Evolutionary conservation across 2,888 invertebrate species (phyloP).

Genomic region (Tipula lateralis): DNA sequence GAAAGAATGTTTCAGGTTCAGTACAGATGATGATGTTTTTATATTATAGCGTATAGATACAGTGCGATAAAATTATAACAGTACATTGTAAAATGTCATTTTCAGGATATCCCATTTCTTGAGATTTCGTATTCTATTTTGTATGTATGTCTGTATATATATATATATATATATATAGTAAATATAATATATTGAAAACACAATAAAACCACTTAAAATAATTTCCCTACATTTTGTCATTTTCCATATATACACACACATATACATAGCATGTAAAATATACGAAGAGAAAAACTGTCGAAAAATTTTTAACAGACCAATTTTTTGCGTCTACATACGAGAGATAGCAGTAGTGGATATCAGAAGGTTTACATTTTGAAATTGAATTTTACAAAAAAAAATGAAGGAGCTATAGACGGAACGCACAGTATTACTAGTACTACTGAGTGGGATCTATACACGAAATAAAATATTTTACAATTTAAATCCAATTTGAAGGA

Average conservation of each 20-base stretch:
- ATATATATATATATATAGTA: background rate
- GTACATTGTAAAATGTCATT: background rate
- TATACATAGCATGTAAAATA: background rate
- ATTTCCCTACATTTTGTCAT: background rate
- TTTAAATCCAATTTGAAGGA: conserved; percentile 7
- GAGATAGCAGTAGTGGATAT: background rate
- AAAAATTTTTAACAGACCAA: background rate
- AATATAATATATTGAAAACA: background rate
- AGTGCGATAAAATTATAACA: background rate
- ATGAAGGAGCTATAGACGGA: background rate
- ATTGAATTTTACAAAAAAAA: background rate
- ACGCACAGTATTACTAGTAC: background rate
- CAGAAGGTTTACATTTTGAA: background rate
- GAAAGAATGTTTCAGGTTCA: background rate
- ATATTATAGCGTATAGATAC: background rate
- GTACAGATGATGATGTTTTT: background rate
- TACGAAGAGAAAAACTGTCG: background rate
- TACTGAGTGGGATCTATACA: background rate
- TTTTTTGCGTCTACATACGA: background rate
- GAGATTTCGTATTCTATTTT: background rate
- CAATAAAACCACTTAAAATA: background rate
- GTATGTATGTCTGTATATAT: background rate
- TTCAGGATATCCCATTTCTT: background rate
- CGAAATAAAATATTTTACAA: conserved; percentile 24
- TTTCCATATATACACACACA: background rate